These are phyloP conservation scores for Hydriomena furcata DNA, from an alignment of 2,888 invertebrate species.

Conservation along the genomic window DNA sequence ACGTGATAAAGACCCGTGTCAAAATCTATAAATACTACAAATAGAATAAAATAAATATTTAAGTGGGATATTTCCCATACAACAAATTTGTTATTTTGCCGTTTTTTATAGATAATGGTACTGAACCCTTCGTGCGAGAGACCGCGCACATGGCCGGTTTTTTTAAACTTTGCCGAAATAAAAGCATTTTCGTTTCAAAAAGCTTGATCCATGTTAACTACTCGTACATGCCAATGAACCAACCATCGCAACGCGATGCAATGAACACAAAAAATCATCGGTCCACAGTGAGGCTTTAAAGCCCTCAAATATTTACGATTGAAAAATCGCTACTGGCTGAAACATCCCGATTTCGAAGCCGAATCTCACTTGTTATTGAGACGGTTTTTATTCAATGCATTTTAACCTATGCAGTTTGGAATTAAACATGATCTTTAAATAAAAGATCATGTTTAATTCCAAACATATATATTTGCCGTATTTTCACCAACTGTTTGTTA, in stretches of 20 bases:
- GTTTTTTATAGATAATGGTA: no score
- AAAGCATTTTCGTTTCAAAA: neutral
- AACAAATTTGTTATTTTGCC: no score
- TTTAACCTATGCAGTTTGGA: constrained; percentile 5
- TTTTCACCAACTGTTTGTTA: no score
- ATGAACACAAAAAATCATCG: constrained; percentile 25
- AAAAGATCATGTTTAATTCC: constrained; percentile 2
- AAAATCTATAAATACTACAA: no score
- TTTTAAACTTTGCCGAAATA: neutral
- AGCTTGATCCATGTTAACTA: constrained; percentile 1
- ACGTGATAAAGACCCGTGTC: no score
- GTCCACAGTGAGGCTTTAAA: constrained; percentile 34
- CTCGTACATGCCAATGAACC: constrained; percentile 9
- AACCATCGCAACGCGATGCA: neutral
- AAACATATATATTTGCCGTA: neutral
- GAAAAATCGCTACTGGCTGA: constrained; percentile 31
- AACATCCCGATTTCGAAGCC: constrained; percentile 21
- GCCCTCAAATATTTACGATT: constrained; percentile 40
- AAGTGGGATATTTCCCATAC: no score
- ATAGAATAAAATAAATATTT: no score
- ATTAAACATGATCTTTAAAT: no score
- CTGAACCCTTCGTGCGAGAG: no score
- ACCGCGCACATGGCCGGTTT: no score
- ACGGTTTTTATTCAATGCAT: constrained; percentile 5
- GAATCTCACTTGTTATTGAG: constrained; percentile 21